Base-by-base conservation (phyloP, 1,140 invertebrate species). In the Apis florea region DNA sequence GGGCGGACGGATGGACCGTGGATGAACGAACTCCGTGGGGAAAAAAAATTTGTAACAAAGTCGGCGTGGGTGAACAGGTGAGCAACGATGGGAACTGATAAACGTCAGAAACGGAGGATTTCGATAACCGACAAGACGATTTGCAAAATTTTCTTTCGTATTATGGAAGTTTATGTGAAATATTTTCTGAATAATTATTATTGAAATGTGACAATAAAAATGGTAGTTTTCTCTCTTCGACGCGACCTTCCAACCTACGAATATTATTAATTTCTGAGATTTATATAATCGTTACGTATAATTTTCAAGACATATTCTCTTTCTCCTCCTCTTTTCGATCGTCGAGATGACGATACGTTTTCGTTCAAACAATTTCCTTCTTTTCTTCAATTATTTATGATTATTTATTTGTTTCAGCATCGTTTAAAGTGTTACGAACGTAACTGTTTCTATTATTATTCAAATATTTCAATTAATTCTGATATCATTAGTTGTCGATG, bases 1-100 rank as follows among this genome's bases (percentile, higher is more conserved):
- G n/a, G 87, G 91, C 84, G 89, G 79, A 84, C 83, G 88, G 79
- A 86, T 77, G 69, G 77, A 87, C 71, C 77, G 54, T 72, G 66
- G 76, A 59, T 70, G 58, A 73, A 66, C 64, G 49, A 47, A 59
- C 15, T n/a, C n/a, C 51, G 53, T 47, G 11, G 75, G 58, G 71
- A 74, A 74, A 69, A 75, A 31, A 31, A 40, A 40, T 40, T 63
- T 24, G 63, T 82, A 70, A 79, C 58, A 83, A 81, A 40, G 31
- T 40, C n/a, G 77, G 82, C 74, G 67, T 64, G 49, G 76, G 19
- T 68, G 79, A 63, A 83, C 89, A 88, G 90, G 89, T 90, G 88
- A 64, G 72, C 67, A 47, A 82, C 82, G 64, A 71, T 59, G 54
- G 49, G 66, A 69, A 64, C 66, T 47, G 67, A 69, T 26, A 63